These are phyloP conservation scores for Emydocephalus ijimae DNA, from an alignment of 2,113 vertebrate genomes.

Conservation along the genomic window DNA sequence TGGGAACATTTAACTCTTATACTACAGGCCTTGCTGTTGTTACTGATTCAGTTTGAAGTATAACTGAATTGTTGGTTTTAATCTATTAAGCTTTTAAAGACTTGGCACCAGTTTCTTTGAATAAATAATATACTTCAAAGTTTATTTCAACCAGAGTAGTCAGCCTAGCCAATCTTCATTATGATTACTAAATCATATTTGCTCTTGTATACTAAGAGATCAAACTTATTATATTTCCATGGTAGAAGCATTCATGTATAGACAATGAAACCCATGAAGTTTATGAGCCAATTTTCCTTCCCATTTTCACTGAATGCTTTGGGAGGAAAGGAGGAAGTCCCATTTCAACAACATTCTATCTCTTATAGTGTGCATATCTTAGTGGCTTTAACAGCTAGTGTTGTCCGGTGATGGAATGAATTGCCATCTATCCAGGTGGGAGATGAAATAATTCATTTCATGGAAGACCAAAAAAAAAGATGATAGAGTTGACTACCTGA, in stretches of 20 bases:
- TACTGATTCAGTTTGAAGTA: neutral
- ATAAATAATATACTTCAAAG: neutral
- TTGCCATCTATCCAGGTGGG: neutral
- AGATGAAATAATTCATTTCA: neutral
- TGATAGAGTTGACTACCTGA: neutral
- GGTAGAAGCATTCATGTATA: neutral
- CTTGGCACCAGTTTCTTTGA: neutral
- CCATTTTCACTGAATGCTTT: neutral
- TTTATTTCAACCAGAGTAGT: neutral
- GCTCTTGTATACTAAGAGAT: neutral
- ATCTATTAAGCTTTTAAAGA: neutral
- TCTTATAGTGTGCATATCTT: neutral
- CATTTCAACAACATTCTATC: neutral
- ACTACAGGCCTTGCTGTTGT: neutral
- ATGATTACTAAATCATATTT: neutral
- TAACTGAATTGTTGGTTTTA: neutral
- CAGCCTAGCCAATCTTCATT: neutral
- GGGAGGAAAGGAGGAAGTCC: neutral
- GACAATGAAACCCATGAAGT: neutral
- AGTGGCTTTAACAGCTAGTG: neutral
- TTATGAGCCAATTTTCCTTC: neutral
- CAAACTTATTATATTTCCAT: neutral
- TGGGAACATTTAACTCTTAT: neutral
- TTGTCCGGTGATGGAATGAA: neutral
- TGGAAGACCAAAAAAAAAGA: neutral